Conservation (phyloP, 2,888 invertebrate species). For the Polydrusus tereticollis region DNA sequence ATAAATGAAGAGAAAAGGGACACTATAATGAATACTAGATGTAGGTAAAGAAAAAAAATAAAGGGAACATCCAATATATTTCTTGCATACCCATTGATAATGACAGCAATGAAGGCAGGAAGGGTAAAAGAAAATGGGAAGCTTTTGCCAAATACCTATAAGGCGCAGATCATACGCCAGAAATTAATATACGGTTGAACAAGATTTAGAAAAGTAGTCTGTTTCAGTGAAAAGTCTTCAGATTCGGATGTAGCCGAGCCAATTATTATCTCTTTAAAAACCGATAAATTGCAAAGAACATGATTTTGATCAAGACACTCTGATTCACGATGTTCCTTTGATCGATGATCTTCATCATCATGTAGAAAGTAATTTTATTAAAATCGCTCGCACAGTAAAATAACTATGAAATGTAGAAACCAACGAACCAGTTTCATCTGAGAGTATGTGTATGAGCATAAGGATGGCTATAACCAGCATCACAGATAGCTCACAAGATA, state of each 20-base stretch:
- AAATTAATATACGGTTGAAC: slow-evolving; percentile 42
- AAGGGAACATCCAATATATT: neutral
- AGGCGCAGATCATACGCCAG: slow-evolving; percentile 14
- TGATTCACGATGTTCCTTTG: slow-evolving; percentile 14
- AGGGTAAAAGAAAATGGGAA: neutral
- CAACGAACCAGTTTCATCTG: slow-evolving; percentile 2
- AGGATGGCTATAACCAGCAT: slow-evolving; percentile 56
- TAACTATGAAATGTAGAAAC: slow-evolving; percentile 24
- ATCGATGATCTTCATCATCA: slow-evolving; percentile 10
- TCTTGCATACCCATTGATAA: neutral
- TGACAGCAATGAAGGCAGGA: neutral
- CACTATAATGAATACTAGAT: no score
- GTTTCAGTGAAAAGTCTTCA: slow-evolving; percentile 45
- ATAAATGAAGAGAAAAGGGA: no score
- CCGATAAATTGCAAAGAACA: neutral
- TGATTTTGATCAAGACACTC: neutral
- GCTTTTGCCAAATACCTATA: neutral
- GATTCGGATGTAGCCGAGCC: slow-evolving; percentile 34
- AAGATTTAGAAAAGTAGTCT: slow-evolving; percentile 41
- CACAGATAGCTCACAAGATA: slow-evolving; percentile 48
- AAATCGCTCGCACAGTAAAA: slow-evolving; percentile 34
- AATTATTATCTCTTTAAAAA: neutral
- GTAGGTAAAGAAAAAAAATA: no score
- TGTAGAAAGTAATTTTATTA: slow-evolving; percentile 37
- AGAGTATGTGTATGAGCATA: no score